A percentile compares a stretch with the other conserved stretches of the same genome.
phyloP scores from a whole-genome alignment of 2,113 vertebrate species.

The Phrynosoma blainvillii region DNA sequence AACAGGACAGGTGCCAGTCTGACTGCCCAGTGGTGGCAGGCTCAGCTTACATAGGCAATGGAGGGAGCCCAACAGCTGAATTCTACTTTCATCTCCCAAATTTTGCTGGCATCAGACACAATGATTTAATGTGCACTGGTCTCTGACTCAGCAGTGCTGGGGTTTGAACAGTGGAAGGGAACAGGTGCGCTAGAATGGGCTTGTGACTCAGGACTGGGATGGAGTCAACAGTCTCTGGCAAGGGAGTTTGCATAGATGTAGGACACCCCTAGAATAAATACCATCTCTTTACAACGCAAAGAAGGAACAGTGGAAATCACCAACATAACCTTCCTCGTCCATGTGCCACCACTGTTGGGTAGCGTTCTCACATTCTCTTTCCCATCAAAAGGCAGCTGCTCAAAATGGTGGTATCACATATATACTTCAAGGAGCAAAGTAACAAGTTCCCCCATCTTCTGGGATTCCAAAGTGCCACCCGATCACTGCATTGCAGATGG shows the following conservation, averaged over 20 bases:
- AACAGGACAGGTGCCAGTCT: conserved; percentile 57
- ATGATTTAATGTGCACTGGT: conserved; percentile 40
- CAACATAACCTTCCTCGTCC: neutral
- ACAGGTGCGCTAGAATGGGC: neutral
- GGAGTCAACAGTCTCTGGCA: neutral
- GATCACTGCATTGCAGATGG: neutral
- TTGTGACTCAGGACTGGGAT: neutral
- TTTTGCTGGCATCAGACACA: conserved; percentile 51
- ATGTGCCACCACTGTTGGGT: neutral
- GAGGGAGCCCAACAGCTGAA: conserved; percentile 56
- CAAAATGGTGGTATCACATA: neutral
- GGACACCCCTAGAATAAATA: neutral
- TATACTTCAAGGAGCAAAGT: no score
- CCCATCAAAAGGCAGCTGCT: neutral
- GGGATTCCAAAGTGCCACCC: neutral
- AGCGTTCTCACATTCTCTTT: neutral
- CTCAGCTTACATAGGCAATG: conserved; percentile 58
- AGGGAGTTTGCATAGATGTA: neutral
- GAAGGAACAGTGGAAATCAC: neutral
- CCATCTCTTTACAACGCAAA: neutral
- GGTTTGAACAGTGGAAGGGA: conserved; percentile 9
- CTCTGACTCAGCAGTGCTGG: conserved; percentile 16
- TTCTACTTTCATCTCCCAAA: conserved; percentile 56
- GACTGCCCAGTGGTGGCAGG: conserved; percentile 48
- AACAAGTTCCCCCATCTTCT: neutral